Evolutionary conservation across 2,888 invertebrate species (phyloP).

Genomic region (Trachelus troglodyta): DNA sequence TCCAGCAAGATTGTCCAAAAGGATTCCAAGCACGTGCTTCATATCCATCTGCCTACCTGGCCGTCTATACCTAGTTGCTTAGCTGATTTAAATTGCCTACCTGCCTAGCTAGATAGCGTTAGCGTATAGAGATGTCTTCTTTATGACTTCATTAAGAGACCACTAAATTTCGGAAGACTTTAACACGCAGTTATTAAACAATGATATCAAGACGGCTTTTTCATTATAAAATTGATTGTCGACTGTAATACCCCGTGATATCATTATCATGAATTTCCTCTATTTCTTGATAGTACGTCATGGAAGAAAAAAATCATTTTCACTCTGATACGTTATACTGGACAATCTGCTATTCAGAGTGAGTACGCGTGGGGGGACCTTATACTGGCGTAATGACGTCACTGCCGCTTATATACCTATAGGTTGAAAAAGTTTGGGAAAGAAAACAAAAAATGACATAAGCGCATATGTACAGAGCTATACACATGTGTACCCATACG

Average conservation of each 20-base stretch:
- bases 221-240: background rate
- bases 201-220: background rate
- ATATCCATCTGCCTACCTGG: background rate
- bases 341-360: background rate
- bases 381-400: slow-evolving; percentile 10
- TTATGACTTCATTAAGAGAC: background rate
- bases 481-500: background rate
- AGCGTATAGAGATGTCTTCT: background rate
- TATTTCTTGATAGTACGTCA: background rate
- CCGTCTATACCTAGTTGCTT: background rate
- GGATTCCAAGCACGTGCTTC: background rate
- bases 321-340: background rate
- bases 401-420: slow-evolving; percentile 24
- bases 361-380: background rate
- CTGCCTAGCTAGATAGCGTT: background rate
- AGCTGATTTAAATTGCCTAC: too few relatives aligned
- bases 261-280: background rate
- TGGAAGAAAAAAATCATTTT: background rate
- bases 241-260: background rate
- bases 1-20: background rate
- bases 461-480: background rate
- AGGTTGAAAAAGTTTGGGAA: slow-evolving; percentile 26
- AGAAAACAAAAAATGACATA: slow-evolving; percentile 22
- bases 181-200: background rate
- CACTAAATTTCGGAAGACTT: background rate